Evolutionary conservation across 2,888 invertebrate species (phyloP).

Genomic region (Strigamia crassipes): DNA sequence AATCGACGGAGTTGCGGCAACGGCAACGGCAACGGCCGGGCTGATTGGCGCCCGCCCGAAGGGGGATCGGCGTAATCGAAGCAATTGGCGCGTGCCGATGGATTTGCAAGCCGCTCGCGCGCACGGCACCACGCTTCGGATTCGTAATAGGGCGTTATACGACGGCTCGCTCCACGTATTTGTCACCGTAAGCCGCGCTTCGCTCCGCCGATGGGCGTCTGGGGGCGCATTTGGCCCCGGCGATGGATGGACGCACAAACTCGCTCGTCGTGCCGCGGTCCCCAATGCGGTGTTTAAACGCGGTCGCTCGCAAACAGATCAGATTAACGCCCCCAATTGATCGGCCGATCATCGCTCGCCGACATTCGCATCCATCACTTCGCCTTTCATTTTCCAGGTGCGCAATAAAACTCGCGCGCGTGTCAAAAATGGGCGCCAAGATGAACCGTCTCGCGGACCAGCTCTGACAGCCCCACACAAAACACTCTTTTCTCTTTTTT

Average conservation of each 20-base stretch:
- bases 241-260: neutral
- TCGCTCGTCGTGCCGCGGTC: neutral
- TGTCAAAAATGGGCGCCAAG: neutral
- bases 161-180: neutral
- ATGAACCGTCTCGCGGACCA: neutral
- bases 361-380: slow-evolving; percentile 1
- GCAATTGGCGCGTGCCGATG: slow-evolving; percentile 21
- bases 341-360: neutral
- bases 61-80: slow-evolving; percentile 19
- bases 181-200: slow-evolving; percentile 9
- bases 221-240: slow-evolving; percentile 1
- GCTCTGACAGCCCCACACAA: neutral
- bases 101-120: neutral
- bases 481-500: no score
- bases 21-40: neutral
- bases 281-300: neutral
- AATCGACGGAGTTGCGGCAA: neutral
- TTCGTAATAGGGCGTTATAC: slow-evolving; percentile 10
- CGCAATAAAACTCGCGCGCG: neutral
- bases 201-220: neutral
- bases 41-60: slow-evolving; percentile 19
- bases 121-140: no score
- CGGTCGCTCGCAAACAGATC: neutral
- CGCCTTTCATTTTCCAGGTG: neutral
- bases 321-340: slow-evolving; percentile 6